Evolutionary conservation across 2,113 vertebrate genomes (phyloP).

Genomic region (Serinus canaria): DNA sequence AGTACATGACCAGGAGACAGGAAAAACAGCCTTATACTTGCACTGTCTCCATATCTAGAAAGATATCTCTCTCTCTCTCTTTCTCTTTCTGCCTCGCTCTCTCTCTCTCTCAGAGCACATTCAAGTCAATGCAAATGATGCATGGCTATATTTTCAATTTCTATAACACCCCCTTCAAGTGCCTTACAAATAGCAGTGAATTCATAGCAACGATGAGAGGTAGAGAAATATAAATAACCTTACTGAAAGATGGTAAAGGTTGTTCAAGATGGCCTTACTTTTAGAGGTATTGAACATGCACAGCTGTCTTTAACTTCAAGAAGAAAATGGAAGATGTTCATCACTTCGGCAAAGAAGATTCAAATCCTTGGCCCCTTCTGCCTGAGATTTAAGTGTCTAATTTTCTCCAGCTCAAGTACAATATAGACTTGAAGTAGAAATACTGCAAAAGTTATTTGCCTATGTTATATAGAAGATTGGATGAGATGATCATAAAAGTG

Average conservation of each 20-base stretch:
- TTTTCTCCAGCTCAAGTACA: conserved; percentile 36
- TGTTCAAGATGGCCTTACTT: not conserved
- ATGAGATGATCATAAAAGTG: conserved; percentile 43
- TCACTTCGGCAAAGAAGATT: conserved; percentile 20
- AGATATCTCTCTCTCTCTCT: not conserved
- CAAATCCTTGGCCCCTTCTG: conserved; percentile 19
- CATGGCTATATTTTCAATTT: conserved; percentile 2
- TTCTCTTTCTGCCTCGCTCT: not conserved
- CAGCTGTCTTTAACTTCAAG: conserved; percentile 2
- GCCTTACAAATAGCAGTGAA: conserved; percentile 30
- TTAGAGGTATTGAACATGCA: not conserved
- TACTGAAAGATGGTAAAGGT: not conserved
- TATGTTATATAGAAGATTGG: not conserved
- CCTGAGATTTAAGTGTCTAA: conserved; percentile 31
- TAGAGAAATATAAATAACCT: conserved; percentile 12
- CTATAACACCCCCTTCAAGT: not conserved
- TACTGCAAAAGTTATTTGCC: conserved; percentile 38
- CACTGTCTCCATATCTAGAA: not conserved
- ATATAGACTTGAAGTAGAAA: conserved; percentile 10
- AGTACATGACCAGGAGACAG: not conserved
- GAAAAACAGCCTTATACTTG: not conserved
- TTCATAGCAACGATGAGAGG: not conserved
- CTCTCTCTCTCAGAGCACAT: not conserved
- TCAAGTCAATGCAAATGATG: not conserved
- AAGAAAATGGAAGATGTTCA: conserved; percentile 33